phyloP scores from a whole-genome alignment of 2,113 vertebrate species.

The Microtus oregoni region DNA sequence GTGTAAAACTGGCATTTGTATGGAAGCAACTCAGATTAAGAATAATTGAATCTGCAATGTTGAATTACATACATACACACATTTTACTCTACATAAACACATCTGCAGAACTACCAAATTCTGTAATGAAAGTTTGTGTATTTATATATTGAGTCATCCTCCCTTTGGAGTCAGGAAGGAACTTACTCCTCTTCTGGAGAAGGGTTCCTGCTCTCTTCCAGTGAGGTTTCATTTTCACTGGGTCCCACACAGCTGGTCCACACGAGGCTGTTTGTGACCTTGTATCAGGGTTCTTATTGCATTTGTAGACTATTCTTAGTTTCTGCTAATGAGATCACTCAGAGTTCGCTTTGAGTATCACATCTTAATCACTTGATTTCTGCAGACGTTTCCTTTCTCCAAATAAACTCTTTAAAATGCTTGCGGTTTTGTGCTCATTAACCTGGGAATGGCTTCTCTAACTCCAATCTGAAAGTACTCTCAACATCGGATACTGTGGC shows the following conservation, averaged over 20 bases:
- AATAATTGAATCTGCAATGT: background rate
- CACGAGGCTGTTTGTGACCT: conserved; percentile 64
- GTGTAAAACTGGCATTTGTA: background rate
- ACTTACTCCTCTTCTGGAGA: background rate
- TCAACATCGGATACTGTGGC: conserved; percentile 22
- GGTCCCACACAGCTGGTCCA: conserved; percentile 37
- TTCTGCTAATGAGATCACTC: conserved; percentile 77
- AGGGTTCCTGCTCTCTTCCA: background rate
- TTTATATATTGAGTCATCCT: background rate
- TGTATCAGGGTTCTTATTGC: conserved; percentile 69
- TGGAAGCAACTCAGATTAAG: background rate
- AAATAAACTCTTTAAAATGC: conserved; percentile 79
- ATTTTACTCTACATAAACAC: background rate
- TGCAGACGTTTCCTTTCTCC: conserved; percentile 79
- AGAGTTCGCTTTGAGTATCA: conserved; percentile 78
- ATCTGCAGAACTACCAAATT: conserved; percentile 27
- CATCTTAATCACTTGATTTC: conserved; percentile 83
- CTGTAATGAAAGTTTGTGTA: background rate
- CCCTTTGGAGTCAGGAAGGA: background rate
- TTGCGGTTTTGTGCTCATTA: conserved; percentile 76
- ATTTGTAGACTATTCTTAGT: conserved; percentile 82
- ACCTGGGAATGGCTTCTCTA: conserved; percentile 74
- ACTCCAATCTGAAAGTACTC: conserved; percentile 62
- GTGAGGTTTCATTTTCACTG: background rate
- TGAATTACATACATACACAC: background rate